Evolutionary conservation across 2,113 vertebrate genomes (phyloP).

Genomic region (Xiphophorus couchianus): DNA sequence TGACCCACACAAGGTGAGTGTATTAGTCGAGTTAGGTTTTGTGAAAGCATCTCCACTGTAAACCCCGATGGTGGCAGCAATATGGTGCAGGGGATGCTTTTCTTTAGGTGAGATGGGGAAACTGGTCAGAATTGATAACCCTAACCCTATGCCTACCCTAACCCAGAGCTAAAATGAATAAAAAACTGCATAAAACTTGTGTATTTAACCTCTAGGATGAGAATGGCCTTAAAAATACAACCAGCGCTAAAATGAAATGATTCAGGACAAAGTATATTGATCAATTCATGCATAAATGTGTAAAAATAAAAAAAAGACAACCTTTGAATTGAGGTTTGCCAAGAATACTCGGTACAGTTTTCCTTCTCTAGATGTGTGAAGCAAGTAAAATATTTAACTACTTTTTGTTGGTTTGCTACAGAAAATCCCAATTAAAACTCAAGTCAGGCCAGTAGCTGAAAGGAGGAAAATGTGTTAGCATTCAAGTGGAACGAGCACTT

Average conservation of each 20-base stretch:
- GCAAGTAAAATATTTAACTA: background rate
- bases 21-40: background rate
- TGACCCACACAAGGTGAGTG: background rate
- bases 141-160: too few species aligned
- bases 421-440: background rate
- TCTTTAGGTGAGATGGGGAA: background rate
- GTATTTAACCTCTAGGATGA: background rate
- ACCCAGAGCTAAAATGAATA: background rate
- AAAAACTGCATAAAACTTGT: background rate
- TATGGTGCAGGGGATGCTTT: background rate
- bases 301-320: background rate
- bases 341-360: background rate
- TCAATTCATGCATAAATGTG: background rate
- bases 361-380: background rate
- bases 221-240: background rate
- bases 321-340: background rate
- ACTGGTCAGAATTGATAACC: background rate
- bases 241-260: background rate
- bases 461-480: background rate
- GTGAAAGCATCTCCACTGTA: background rate
- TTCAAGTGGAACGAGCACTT: background rate
- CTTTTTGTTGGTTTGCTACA: background rate
- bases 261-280: background rate
- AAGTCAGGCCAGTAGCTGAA: background rate
- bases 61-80: background rate